A percentile compares a stretch with the other conserved stretches of the same genome.
Evolutionary conservation across 2,113 vertebrate genomes (phyloP).

Genomic region (Caranx melampygus): DNA sequence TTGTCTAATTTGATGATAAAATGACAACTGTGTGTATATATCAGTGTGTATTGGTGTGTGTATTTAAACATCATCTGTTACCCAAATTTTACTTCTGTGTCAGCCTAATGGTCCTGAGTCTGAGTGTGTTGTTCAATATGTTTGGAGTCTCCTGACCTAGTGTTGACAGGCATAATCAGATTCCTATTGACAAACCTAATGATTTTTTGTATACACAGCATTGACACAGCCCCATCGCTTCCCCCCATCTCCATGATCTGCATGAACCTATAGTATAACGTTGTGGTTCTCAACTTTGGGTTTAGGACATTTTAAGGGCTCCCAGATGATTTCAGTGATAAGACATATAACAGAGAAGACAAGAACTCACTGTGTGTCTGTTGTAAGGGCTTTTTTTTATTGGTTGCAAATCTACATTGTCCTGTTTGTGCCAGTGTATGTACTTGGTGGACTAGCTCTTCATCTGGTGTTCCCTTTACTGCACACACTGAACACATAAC

Average conservation of each 20-base stretch:
- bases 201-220: neutral
- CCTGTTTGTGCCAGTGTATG: neutral
- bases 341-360: constrained; percentile 1
- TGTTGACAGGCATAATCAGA: constrained; percentile 1
- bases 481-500: neutral
- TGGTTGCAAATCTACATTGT: neutral
- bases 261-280: neutral
- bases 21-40: too few species aligned
- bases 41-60: too few species aligned
- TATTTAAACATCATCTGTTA: too few species aligned
- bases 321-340: neutral
- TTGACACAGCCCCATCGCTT: neutral
- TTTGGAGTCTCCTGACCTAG: neutral
- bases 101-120: neutral
- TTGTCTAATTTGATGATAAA: too few species aligned
- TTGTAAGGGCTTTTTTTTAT: neutral
- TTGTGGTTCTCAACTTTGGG: neutral
- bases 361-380: neutral
- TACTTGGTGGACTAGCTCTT: neutral
- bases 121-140: neutral
- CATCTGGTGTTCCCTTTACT: neutral
- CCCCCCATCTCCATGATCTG: neutral
- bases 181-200: neutral
- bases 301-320: neutral
- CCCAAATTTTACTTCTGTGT: neutral